These are phyloP conservation scores for Plebejus argus DNA, from an alignment of 2,888 invertebrate genomes.

Conservation along the genomic window DNA sequence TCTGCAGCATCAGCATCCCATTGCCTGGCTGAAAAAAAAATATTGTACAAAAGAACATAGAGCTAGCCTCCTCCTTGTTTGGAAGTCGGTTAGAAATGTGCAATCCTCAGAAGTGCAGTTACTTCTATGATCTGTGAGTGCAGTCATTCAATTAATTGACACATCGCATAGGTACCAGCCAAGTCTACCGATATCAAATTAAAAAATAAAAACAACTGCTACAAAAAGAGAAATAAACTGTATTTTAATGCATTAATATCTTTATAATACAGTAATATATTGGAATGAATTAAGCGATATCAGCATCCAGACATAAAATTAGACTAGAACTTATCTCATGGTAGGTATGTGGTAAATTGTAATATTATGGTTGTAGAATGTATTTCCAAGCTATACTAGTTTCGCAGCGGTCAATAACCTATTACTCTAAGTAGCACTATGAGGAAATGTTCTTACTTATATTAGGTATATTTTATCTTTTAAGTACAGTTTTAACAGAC, in stretches of 20 bases:
- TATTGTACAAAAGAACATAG: conserved; percentile 20
- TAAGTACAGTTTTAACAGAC: too few relatives aligned
- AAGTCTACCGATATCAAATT: too few relatives aligned
- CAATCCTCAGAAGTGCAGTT: background rate
- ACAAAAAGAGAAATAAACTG: too few relatives aligned
- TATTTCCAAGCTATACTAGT: background rate
- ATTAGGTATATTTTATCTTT: too few relatives aligned
- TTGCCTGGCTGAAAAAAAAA: conserved; percentile 86
- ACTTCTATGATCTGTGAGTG: too few relatives aligned
- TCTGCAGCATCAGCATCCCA: conserved; percentile 94
- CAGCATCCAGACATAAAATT: background rate
- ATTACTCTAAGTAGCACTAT: background rate
- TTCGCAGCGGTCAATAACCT: background rate
- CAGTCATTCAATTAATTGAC: too few relatives aligned
- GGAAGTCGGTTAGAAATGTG: background rate
- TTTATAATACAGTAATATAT: too few relatives aligned
- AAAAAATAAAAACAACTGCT: too few relatives aligned
- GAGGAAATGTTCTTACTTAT: background rate
- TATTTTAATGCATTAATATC: background rate
- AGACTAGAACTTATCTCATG: background rate
- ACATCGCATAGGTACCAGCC: too few relatives aligned
- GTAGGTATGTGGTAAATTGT: background rate
- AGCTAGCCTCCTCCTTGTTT: background rate
- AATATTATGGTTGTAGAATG: background rate
- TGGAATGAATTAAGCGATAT: too few relatives aligned